phyloP scores from a whole-genome alignment of 2,113 vertebrate genomes.

The Thomomys bottae region DNA sequence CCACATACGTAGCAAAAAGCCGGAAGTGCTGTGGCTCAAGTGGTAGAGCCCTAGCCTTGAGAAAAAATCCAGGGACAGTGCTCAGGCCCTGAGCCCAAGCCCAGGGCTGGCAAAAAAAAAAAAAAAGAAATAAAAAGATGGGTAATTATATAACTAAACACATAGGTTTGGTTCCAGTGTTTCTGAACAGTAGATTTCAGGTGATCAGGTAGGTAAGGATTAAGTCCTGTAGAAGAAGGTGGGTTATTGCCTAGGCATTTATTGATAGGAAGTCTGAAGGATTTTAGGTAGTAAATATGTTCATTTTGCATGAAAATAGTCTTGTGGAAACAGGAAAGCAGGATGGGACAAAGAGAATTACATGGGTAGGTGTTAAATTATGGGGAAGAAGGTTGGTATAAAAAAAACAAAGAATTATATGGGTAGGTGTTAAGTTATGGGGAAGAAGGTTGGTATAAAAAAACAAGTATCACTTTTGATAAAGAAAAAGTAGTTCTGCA shows the following conservation, averaged over 20 bases:
- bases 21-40: no score
- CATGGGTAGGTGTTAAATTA: not conserved
- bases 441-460: not conserved
- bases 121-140: slow-evolving; percentile 2
- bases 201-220: not conserved
- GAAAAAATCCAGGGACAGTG: no score
- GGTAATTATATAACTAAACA: not conserved
- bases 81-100: no score
- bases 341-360: not conserved
- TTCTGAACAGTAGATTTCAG: not conserved
- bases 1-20: no score
- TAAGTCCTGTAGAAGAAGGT: not conserved
- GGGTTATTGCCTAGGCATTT: not conserved
- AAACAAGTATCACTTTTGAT: not conserved
- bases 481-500: not conserved
- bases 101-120: no score
- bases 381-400: not conserved
- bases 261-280: not conserved
- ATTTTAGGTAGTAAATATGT: slow-evolving; percentile 40
- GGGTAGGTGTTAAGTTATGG: not conserved
- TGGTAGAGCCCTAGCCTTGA: no score
- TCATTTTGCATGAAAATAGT: not conserved
- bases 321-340: not conserved
- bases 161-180: not conserved
- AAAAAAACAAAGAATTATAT: not conserved